These are phyloP conservation scores for Peromyscus attwateri DNA, from an alignment of 2,797 vertebrate genomes.

Conservation along the genomic window DNA sequence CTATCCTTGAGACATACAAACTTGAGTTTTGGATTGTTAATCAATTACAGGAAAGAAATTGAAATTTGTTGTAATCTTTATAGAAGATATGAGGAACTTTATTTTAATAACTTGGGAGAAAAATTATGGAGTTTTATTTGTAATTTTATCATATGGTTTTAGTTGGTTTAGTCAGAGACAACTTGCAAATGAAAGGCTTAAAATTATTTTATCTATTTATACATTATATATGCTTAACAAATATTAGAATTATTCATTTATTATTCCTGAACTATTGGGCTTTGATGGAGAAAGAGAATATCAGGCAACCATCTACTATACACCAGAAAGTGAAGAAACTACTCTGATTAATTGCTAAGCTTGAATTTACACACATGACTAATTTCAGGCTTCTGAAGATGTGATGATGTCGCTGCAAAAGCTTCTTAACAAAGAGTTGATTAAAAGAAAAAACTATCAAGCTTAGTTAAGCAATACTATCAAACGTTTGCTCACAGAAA, in stretches of 20 bases:
- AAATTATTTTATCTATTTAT: conserved; percentile 15
- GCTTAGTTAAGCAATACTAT: background rate
- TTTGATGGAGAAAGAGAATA: background rate
- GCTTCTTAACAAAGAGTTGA: background rate
- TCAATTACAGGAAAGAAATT: background rate
- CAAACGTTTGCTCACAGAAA: background rate
- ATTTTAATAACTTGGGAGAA: background rate
- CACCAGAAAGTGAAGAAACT: background rate
- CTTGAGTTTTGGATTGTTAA: conserved; percentile 30
- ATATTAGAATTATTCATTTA: background rate
- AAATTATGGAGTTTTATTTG: conserved; percentile 28
- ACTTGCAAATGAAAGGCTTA: background rate
- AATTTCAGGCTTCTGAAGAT: background rate
- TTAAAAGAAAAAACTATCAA: background rate
- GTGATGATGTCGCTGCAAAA: background rate
- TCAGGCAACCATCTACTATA: background rate
- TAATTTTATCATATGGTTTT: background rate
- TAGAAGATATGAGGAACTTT: background rate
- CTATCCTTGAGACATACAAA: conserved; percentile 31
- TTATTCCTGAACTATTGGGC: background rate
- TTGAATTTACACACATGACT: background rate
- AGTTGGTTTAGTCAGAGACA: background rate
- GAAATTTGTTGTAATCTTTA: background rate
- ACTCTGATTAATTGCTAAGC: background rate
- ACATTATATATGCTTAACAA: background rate